A percentile compares a stretch with the other conserved stretches of the same genome.
These are phyloP conservation scores for Nothocercus nigrocapillus DNA, from an alignment of 2,113 vertebrate species.

Conservation along the genomic window DNA sequence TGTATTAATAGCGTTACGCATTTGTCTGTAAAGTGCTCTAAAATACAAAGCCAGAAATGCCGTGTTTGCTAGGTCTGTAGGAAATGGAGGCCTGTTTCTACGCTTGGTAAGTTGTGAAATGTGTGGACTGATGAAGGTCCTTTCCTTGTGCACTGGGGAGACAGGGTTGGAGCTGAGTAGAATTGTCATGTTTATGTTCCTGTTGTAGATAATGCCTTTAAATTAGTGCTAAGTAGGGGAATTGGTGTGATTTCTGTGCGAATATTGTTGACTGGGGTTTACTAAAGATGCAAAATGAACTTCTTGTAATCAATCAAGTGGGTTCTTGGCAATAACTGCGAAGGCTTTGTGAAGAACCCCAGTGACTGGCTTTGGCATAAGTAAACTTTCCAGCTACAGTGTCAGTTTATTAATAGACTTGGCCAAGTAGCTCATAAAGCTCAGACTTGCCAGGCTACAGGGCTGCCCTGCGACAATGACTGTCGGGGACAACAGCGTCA, in stretches of 20 bases:
- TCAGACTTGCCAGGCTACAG: neutral
- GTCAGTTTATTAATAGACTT: conserved; percentile 23
- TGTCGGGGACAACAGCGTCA: neutral
- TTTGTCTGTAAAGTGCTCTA: neutral
- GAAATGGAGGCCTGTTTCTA: neutral
- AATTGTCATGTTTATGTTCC: neutral
- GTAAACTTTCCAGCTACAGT: neutral
- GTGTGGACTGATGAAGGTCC: neutral
- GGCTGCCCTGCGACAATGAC: neutral
- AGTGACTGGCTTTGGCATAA: neutral
- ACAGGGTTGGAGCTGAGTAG: neutral
- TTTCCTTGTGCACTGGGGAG: neutral
- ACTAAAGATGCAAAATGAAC: neutral
- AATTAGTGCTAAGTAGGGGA: neutral
- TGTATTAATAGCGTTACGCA: neutral
- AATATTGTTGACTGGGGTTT: neutral
- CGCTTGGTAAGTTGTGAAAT: neutral
- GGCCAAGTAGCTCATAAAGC: neutral
- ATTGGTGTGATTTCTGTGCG: neutral
- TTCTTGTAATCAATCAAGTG: neutral
- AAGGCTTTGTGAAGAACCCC: neutral
- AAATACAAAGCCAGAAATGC: neutral
- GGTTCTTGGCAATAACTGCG: neutral
- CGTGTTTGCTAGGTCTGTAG: neutral
- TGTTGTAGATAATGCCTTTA: neutral